phyloP scores from a whole-genome alignment of 1,140 invertebrate genomes.

The Lordiphosa stackelbergi region DNA sequence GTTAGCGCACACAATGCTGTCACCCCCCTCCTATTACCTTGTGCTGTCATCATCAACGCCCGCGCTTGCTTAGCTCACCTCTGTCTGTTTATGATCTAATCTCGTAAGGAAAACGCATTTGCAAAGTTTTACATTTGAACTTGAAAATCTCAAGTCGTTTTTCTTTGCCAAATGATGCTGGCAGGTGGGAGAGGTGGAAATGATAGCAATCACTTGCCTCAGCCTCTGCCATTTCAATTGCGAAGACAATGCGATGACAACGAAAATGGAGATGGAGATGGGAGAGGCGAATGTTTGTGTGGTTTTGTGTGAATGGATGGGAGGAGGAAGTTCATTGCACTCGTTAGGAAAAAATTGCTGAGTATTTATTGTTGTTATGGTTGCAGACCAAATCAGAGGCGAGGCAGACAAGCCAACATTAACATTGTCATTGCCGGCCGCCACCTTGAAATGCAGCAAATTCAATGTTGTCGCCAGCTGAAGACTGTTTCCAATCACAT shows the following conservation, averaged over 20 bases:
- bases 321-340: conserved; percentile 48
- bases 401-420: background rate
- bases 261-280: conserved; percentile 4
- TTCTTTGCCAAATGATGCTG: conserved; percentile 10
- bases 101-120: background rate
- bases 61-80: no score
- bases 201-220: background rate
- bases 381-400: conserved; percentile 8
- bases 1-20: no score
- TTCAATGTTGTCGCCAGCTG: conserved; percentile 12
- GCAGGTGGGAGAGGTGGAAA: conserved; percentile 1
- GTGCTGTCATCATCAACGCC: no score
- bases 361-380: conserved; percentile 43
- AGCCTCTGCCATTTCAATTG: conserved; percentile 4
- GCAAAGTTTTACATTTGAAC: conserved; percentile 37
- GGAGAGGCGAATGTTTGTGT: conserved; percentile 16
- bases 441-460: conserved; percentile 38
- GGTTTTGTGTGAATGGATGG: conserved; percentile 10
- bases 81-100: no score
- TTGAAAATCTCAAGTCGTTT: conserved; percentile 19
- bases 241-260: conserved; percentile 22
- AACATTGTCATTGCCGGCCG: conserved; percentile 3
- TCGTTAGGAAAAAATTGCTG: conserved; percentile 47
- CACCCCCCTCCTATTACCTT: no score
- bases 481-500: background rate